These are phyloP conservation scores for Nymphalis polychloros DNA, from an alignment of 2,888 invertebrate genomes.

Conservation along the genomic window DNA sequence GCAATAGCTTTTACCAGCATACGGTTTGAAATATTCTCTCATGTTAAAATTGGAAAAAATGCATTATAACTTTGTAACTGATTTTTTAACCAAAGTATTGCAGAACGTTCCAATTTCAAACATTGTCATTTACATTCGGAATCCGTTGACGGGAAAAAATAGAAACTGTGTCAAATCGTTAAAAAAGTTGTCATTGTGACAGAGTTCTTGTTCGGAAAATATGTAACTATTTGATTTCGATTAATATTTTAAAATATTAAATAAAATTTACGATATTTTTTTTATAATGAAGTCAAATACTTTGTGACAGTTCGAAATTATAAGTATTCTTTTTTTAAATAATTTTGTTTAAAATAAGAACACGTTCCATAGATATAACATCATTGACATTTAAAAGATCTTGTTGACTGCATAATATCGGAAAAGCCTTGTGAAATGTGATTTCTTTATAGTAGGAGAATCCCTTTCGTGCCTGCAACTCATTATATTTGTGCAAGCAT, in stretches of 20 bases:
- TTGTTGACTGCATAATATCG: constrained; percentile 1
- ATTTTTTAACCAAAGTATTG: not conserved
- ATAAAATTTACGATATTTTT: not conserved
- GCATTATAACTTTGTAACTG: not conserved
- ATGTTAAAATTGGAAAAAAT: not conserved
- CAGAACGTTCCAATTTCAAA: constrained; percentile 27
- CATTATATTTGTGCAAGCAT: constrained; percentile 15
- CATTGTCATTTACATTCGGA: constrained; percentile 21
- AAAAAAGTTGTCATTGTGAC: constrained; percentile 39
- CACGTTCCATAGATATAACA: too few relatives aligned
- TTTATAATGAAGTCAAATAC: too few relatives aligned
- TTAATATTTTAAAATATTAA: not conserved
- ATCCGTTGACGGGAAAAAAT: constrained; percentile 30
- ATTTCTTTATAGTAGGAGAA: constrained; percentile 18
- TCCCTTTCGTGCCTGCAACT: constrained; percentile 17
- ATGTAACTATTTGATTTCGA: not conserved
- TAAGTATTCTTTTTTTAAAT: too few relatives aligned
- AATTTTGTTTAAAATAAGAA: too few relatives aligned
- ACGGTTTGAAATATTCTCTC: not conserved
- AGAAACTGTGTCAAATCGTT: constrained; percentile 43
- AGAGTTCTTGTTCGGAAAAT: constrained; percentile 14
- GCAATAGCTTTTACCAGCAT: not conserved
- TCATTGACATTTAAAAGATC: not conserved
- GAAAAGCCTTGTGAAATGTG: constrained; percentile 22
- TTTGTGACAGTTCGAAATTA: not conserved